phyloP scores from a whole-genome alignment of 2,113 vertebrate genomes.

The Bubo blakistoni region DNA sequence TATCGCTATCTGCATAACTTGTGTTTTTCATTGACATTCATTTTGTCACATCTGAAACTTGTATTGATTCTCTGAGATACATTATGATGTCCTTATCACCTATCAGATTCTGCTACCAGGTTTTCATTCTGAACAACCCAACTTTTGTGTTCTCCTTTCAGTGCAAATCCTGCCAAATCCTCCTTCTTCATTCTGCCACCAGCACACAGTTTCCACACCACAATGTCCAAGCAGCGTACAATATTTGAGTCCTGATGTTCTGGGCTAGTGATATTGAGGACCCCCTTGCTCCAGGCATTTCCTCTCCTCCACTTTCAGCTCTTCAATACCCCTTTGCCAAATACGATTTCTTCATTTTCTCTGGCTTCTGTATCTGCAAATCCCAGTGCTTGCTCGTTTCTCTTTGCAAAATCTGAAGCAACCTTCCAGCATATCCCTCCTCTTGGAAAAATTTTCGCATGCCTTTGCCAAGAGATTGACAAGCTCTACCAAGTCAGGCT shows the following conservation, averaged over 20 bases:
- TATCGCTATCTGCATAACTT: not conserved
- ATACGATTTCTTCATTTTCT: not conserved
- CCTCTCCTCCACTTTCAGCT: not conserved
- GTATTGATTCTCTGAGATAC: not conserved
- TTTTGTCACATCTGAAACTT: slow-evolving; percentile 16
- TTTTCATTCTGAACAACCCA: not conserved
- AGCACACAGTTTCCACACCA: not conserved
- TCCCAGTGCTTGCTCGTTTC: not conserved
- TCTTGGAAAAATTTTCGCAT: not conserved
- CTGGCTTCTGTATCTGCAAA: not conserved
- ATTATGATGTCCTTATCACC: not conserved
- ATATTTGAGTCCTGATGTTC: not conserved
- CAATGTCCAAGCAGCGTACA: not conserved
- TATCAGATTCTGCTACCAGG: not conserved
- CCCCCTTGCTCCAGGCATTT: not conserved
- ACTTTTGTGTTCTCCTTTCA: not conserved
- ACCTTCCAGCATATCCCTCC: slow-evolving; percentile 4
- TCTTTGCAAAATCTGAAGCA: slow-evolving; percentile 10
- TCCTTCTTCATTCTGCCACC: not conserved
- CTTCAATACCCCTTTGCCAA: not conserved
- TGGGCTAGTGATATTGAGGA: not conserved
- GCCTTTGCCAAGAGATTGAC: slow-evolving; percentile 26
- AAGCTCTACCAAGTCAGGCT: slow-evolving; percentile 1
- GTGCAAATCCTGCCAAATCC: not conserved
- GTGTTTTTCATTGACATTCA: not conserved